A percentile compares a stretch with the other conserved stretches of the same genome.
Conservation (phyloP, 2,888 invertebrate species). For the Nomada ferruginata region DNA sequence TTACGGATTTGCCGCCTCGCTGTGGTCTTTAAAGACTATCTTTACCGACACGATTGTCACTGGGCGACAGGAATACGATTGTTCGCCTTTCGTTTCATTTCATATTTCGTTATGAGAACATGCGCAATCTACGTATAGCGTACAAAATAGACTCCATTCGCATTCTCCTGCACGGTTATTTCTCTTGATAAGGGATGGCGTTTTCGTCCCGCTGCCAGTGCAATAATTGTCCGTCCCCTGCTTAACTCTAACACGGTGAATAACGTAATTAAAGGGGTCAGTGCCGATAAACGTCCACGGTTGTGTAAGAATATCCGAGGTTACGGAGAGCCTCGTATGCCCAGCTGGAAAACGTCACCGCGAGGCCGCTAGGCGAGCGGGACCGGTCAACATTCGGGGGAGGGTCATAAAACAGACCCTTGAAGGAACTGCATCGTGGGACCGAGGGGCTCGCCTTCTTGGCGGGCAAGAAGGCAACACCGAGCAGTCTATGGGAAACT, state of each 20-base stretch:
- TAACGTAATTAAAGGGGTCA: constrained; percentile 56
- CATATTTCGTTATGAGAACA: too few relatives aligned
- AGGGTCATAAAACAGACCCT: too few relatives aligned
- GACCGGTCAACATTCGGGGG: too few relatives aligned
- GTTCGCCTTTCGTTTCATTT: background rate
- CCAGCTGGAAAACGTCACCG: too few relatives aligned
- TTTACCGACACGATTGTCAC: constrained; percentile 1
- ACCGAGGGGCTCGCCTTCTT: too few relatives aligned
- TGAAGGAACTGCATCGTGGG: too few relatives aligned
- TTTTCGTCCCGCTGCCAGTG: background rate
- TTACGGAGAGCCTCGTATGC: too few relatives aligned
- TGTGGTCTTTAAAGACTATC: constrained; percentile 31
- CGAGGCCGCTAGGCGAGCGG: too few relatives aligned
- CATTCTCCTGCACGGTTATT: constrained; percentile 8
- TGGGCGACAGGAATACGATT: background rate
- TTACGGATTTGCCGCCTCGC: constrained; percentile 42
- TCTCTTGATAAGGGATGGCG: constrained; percentile 24
- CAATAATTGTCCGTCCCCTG: constrained; percentile 16
- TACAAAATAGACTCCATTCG: background rate
- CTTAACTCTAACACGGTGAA: constrained; percentile 25
- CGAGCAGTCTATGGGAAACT: too few relatives aligned
- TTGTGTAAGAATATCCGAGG: too few relatives aligned
- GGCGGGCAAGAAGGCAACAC: too few relatives aligned
- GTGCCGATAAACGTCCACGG: constrained; percentile 48
- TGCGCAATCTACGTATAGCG: too few relatives aligned